Conservation (phyloP, 2,113 vertebrate genomes). For the Cacatua alba region DNA sequence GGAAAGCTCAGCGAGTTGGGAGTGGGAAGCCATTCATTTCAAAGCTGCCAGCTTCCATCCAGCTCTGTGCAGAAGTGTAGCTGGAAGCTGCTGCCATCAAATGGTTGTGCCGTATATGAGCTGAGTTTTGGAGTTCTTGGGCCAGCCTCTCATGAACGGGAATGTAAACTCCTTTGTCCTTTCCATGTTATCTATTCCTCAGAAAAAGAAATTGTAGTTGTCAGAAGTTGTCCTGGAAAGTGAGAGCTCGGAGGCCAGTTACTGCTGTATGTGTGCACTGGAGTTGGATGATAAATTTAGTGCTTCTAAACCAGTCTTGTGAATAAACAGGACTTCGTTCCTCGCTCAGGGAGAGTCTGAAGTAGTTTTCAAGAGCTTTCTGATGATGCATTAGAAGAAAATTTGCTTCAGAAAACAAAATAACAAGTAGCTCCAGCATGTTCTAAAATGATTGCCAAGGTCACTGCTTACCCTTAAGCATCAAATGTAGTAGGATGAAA, state of each 20-base stretch:
- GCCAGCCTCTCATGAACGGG: neutral
- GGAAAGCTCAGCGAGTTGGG: conserved; percentile 35
- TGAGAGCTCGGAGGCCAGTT: neutral
- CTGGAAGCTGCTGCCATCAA: conserved; percentile 71
- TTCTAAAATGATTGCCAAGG: neutral
- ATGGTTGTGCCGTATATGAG: conserved; percentile 44
- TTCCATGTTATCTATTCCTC: neutral
- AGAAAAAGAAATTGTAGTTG: neutral
- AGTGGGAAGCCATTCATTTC: conserved; percentile 50
- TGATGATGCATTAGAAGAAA: neutral
- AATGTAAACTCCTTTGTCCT: neutral
- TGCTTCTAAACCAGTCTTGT: neutral
- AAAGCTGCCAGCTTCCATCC: conserved; percentile 20
- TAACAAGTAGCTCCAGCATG: neutral
- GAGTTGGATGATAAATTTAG: neutral
- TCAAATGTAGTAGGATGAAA: neutral
- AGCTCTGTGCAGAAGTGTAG: conserved; percentile 20
- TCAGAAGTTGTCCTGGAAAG: neutral
- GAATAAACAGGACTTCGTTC: neutral
- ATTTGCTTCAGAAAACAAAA: neutral
- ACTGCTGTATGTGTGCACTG: neutral
- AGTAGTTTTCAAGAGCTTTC: conserved; percentile 26
- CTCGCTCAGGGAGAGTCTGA: neutral
- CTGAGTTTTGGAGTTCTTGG: conserved; percentile 55
- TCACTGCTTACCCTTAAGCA: neutral